Conservation (phyloP, 1,140 invertebrate genomes). For the Drosophila nasuta region DNA sequence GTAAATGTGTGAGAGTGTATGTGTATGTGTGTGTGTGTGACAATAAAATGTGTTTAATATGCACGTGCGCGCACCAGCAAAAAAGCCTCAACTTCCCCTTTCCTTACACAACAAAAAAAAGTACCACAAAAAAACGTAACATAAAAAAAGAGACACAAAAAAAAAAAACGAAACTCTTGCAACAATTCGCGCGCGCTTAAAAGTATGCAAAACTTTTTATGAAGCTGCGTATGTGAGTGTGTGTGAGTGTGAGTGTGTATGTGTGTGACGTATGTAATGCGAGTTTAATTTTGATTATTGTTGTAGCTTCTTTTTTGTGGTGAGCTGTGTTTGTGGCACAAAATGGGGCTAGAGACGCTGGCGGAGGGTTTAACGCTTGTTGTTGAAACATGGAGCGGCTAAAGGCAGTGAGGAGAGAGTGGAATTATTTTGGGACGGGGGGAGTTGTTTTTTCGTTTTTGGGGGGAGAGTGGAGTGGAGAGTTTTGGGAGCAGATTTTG, state of each 20-base stretch:
- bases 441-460: neutral
- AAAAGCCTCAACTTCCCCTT: neutral
- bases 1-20: slow-evolving; percentile 31
- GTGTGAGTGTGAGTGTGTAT: slow-evolving; percentile 23
- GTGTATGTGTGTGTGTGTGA: slow-evolving; percentile 52
- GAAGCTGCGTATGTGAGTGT: slow-evolving; percentile 23
- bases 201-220: slow-evolving; percentile 62
- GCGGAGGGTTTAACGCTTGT: neutral
- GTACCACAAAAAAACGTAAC: slow-evolving; percentile 37
- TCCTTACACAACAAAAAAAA: neutral
- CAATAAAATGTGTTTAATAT: slow-evolving; percentile 76
- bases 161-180: slow-evolving; percentile 35
- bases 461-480: neutral
- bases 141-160: slow-evolving; percentile 11
- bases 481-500: slow-evolving; percentile 9
- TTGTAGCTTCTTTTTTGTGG: slow-evolving; percentile 24
- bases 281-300: slow-evolving; percentile 54
- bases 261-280: slow-evolving; percentile 40
- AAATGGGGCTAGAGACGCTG: no score
- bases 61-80: slow-evolving; percentile 62
- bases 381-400: neutral
- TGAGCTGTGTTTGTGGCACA: slow-evolving; percentile 15
- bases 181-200: slow-evolving; percentile 59
- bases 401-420: no score
- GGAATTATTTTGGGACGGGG: neutral